Conservation (phyloP, 2,113 vertebrate species). For the Apeltes quadracus region DNA sequence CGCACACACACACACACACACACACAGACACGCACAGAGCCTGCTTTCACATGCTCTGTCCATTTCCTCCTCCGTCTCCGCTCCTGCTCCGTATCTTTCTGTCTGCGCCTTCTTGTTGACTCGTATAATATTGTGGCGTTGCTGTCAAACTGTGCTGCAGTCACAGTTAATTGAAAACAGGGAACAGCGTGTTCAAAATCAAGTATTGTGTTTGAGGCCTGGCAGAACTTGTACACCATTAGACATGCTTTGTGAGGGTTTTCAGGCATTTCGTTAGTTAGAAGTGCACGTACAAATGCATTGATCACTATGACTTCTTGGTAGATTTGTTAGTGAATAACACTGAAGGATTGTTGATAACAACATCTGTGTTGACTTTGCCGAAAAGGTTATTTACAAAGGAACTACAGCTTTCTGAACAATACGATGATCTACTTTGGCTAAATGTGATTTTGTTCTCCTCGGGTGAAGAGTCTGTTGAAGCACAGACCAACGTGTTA, state of each 20-base stretch:
- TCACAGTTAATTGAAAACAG: slow-evolving; percentile 35
- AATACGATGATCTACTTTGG: slow-evolving; percentile 1
- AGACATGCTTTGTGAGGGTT: slow-evolving; percentile 39
- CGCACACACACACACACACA: slow-evolving; percentile 76
- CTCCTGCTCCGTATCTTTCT: slow-evolving; percentile 54
- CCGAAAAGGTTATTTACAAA: too few species aligned
- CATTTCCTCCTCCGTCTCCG: slow-evolving; percentile 58
- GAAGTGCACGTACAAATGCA: slow-evolving; percentile 19
- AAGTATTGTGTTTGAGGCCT: slow-evolving; percentile 26
- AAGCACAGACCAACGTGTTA: background rate
- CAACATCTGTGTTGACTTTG: background rate
- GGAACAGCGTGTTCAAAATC: slow-evolving; percentile 55
- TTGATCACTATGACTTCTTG: background rate
- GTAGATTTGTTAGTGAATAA: background rate
- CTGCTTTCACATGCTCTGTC: slow-evolving; percentile 60
- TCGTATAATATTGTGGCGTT: slow-evolving; percentile 33
- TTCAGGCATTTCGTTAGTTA: slow-evolving; percentile 36
- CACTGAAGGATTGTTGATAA: background rate
- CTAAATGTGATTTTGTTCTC: background rate
- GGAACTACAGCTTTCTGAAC: too few species aligned
- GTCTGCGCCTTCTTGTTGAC: slow-evolving; percentile 63
- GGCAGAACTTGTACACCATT: slow-evolving; percentile 19
- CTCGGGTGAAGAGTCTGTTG: background rate
- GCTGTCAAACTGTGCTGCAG: slow-evolving; percentile 24
- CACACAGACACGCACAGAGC: slow-evolving; percentile 71